Conservation (phyloP, 2,888 invertebrate species). For the Andrena camellia region DNA sequence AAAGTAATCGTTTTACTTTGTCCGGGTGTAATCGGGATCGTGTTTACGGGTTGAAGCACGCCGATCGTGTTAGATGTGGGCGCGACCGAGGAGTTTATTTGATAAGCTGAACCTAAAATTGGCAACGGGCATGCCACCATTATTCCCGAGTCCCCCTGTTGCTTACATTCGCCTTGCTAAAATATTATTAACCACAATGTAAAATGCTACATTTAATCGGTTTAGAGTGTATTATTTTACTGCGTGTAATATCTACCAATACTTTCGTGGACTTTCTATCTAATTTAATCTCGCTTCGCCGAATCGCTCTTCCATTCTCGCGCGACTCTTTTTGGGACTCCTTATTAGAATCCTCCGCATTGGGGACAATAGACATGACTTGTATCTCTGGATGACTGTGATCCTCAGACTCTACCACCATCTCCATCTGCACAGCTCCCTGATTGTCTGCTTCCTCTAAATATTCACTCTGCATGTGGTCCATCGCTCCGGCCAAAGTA, state of each 20-base stretch:
- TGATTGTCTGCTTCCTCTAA: slow-evolving; percentile 73
- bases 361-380: slow-evolving; percentile 58
- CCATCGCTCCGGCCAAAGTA: slow-evolving; percentile 80
- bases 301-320: slow-evolving; percentile 47
- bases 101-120: slow-evolving; percentile 61
- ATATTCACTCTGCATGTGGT: slow-evolving; percentile 80
- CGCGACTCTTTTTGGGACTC: slow-evolving; percentile 44
- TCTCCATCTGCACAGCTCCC: slow-evolving; percentile 77
- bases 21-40: slow-evolving; percentile 71
- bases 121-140: slow-evolving; percentile 60
- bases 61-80: slow-evolving; percentile 50
- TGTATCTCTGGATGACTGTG: slow-evolving; percentile 52
- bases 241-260: slow-evolving; percentile 43
- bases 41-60: slow-evolving; percentile 67
- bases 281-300: slow-evolving; percentile 40
- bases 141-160: slow-evolving; percentile 52
- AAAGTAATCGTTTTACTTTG: slow-evolving; percentile 76
- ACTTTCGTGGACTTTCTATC: slow-evolving; percentile 57
- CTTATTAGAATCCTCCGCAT: slow-evolving; percentile 58
- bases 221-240: neutral
- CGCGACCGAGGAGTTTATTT: slow-evolving; percentile 56
- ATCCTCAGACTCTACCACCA: slow-evolving; percentile 76
- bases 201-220: neutral
- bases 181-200: slow-evolving; percentile 24
- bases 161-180: slow-evolving; percentile 49